Conservation (phyloP, 2,113 vertebrate species). For the Actenoides hombroni region DNA sequence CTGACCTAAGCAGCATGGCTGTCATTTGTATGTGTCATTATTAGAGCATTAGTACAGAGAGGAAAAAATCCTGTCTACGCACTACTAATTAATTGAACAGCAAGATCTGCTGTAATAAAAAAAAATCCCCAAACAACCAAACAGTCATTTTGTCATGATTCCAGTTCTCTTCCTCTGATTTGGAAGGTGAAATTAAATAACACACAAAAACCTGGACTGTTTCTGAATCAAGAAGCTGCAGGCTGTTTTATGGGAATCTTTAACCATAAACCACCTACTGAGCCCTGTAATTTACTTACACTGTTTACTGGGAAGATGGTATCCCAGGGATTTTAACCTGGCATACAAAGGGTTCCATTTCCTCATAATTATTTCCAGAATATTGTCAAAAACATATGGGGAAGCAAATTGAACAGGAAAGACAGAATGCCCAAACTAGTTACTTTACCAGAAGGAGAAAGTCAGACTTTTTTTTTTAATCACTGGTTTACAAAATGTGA, state of each 20-base stretch:
- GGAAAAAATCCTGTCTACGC: background rate
- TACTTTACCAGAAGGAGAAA: background rate
- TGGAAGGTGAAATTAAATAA: constrained; percentile 1
- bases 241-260: constrained; percentile 44
- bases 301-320: background rate
- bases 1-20: background rate
- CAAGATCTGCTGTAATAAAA: background rate
- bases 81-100: background rate
- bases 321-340: background rate
- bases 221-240: constrained; percentile 14
- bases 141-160: background rate
- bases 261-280: constrained; percentile 30
- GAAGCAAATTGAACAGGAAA: background rate
- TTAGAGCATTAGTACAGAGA: background rate
- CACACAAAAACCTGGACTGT: background rate
- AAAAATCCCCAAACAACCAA: background rate
- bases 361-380: constrained; percentile 49
- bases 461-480: background rate
- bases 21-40: background rate
- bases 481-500: background rate
- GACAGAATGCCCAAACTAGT: background rate
- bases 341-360: background rate
- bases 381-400: background rate
- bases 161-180: background rate
- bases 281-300: constrained; percentile 41